Conservation (phyloP, 2,888 invertebrate species). For the Buathra laborator region DNA sequence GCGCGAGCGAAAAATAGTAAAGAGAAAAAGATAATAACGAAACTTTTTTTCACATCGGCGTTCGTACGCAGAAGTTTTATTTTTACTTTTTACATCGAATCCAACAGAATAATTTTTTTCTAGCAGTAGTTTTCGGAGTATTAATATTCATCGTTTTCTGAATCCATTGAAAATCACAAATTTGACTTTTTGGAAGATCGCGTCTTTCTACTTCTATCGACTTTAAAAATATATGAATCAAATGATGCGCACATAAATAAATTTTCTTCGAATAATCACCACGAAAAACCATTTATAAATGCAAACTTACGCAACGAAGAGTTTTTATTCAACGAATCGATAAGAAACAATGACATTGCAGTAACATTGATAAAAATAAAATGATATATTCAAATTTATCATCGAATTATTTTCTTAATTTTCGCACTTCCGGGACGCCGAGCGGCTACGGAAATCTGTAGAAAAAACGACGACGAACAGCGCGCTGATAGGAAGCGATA, state of each 20-base stretch:
- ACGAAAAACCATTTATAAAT: not conserved
- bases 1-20: not conserved
- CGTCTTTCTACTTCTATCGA: no score
- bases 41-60: no score
- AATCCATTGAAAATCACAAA: no score
- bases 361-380: not conserved
- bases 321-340: not conserved
- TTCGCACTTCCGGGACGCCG: not conserved
- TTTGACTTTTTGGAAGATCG: no score
- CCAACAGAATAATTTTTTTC: no score
- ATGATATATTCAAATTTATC: not conserved
- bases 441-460: conserved; percentile 12
- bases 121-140: no score
- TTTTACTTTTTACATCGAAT: no score
- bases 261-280: not conserved
- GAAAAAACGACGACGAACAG: not conserved
- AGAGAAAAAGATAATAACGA: not conserved
- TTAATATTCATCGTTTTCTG: no score
- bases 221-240: no score
- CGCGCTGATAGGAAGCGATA: not conserved
- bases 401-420: not conserved
- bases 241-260: no score
- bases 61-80: no score
- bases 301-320: not conserved
- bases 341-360: not conserved